Percentiles rank a stretch among this genome's conserved stretches.
These are phyloP conservation scores for Trogon melanurus DNA, from an alignment of 2,113 vertebrate genomes.

Conservation along the genomic window DNA sequence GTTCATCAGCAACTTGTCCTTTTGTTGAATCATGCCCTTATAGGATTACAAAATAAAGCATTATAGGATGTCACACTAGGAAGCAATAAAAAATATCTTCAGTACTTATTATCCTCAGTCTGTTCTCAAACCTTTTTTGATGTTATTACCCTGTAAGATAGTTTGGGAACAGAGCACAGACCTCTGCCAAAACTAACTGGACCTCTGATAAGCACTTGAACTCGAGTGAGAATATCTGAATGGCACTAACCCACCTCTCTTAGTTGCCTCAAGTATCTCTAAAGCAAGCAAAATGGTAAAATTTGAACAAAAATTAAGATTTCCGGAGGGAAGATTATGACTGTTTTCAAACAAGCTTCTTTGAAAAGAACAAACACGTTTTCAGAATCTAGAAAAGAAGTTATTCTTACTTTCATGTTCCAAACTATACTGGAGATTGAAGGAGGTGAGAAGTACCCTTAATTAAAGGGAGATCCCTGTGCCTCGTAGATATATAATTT, in stretches of 20 bases:
- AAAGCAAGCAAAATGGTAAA: neutral
- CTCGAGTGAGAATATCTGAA: neutral
- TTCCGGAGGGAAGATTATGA: neutral
- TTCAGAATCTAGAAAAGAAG: conserved; percentile 13
- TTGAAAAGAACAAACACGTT: neutral
- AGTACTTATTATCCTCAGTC: neutral
- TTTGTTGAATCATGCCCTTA: neutral
- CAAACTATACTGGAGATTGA: neutral
- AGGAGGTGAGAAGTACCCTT: neutral
- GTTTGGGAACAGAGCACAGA: neutral
- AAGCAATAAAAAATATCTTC: neutral
- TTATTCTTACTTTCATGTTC: neutral
- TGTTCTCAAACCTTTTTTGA: neutral
- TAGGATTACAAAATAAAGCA: neutral
- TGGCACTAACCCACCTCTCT: neutral
- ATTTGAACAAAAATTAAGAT: neutral
- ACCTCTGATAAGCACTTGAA: neutral
- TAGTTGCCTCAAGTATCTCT: neutral
- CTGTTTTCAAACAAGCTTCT: neutral
- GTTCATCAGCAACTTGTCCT: neutral
- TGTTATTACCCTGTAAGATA: neutral
- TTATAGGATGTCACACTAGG: neutral
- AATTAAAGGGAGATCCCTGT: neutral
- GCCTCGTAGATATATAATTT: neutral
- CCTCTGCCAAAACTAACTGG: neutral